Conservation (phyloP, 2,888 invertebrate species). For the Oligia latruncula region DNA sequence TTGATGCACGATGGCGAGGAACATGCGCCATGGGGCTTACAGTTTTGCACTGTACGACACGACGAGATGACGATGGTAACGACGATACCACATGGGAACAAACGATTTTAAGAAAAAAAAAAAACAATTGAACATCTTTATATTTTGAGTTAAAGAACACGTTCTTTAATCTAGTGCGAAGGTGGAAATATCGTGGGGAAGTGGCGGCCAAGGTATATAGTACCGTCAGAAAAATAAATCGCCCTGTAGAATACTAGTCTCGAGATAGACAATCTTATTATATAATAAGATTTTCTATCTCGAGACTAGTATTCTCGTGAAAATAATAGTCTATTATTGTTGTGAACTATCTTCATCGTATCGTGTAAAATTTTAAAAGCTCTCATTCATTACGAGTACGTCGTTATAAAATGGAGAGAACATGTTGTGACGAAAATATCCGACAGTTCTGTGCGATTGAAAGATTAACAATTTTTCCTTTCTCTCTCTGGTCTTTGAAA, state of each 20-base stretch:
- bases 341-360: background rate
- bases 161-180: background rate
- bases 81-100: too few relatives aligned
- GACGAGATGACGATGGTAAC: background rate
- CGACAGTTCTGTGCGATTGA: slow-evolving; percentile 21
- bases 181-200: slow-evolving; percentile 5
- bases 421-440: slow-evolving; percentile 38
- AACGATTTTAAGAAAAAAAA: background rate
- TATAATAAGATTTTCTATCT: slow-evolving; percentile 1
- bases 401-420: slow-evolving; percentile 18
- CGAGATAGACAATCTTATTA: too few relatives aligned
- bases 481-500: slow-evolving; percentile 34
- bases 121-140: background rate
- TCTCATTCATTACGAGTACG: slow-evolving; percentile 25
- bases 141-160: background rate
- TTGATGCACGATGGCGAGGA: background rate
- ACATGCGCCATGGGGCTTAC: background rate
- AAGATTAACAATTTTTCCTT: slow-evolving; percentile 29
- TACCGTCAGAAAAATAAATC: slow-evolving; percentile 8
- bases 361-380: slow-evolving; percentile 22
- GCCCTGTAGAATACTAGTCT: too few relatives aligned
- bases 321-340: slow-evolving; percentile 23
- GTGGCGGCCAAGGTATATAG: background rate
- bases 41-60: slow-evolving; percentile 11
- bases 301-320: background rate